These are phyloP conservation scores for Drosophila birchii DNA, from an alignment of 2,888 invertebrate species.

Conservation along the genomic window DNA sequence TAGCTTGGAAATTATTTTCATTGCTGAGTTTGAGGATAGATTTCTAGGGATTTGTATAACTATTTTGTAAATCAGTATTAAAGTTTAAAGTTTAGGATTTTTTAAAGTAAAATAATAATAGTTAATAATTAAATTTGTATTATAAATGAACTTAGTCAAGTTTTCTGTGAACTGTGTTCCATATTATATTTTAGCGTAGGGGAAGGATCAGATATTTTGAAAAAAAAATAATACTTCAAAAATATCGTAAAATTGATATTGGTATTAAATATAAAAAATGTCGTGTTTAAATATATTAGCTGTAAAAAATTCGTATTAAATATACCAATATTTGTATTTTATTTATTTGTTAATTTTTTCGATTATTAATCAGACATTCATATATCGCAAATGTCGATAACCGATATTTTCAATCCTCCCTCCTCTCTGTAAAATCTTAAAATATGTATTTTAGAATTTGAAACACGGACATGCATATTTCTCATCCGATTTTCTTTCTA, in stretches of 20 bases:
- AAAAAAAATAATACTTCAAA: too few relatives aligned
- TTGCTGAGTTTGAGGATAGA: not conserved
- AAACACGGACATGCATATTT: not conserved
- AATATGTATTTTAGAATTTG: not conserved
- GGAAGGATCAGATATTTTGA: too few relatives aligned
- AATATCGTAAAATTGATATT: too few relatives aligned
- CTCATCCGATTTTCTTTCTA: not conserved
- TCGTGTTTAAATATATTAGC: too few relatives aligned
- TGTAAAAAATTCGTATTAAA: not conserved
- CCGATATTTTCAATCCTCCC: too few relatives aligned
- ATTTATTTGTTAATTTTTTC: not conserved
- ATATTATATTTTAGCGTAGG: not conserved
- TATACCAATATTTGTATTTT: not conserved
- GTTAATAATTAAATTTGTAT: too few relatives aligned
- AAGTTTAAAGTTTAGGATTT: too few relatives aligned
- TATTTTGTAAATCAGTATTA: not conserved
- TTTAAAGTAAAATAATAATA: too few relatives aligned
- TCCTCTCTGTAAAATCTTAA: not conserved
- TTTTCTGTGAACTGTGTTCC: not conserved
- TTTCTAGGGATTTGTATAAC: not conserved
- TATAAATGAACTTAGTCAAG: too few relatives aligned
- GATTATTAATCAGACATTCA: too few relatives aligned
- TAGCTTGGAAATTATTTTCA: not conserved
- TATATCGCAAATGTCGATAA: too few relatives aligned
- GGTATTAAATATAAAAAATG: too few relatives aligned